Percentiles rank a stretch among this genome's conserved stretches.
Evolutionary conservation across 2,888 invertebrate species (phyloP).

Genomic region (Platypus cylindrus): DNA sequence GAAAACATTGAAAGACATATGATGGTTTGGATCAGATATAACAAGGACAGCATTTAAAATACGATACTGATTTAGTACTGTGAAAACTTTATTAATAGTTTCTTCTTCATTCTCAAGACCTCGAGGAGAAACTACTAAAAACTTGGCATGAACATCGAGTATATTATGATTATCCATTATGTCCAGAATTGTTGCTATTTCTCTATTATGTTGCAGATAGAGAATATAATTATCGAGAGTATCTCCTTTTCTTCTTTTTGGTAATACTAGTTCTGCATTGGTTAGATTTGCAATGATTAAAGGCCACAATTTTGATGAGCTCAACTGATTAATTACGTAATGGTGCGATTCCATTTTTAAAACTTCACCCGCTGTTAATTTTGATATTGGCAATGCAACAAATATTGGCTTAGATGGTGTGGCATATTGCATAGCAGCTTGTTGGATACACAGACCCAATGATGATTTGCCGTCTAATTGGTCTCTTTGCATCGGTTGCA

Average conservation of each 20-base stretch:
- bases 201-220: conserved; percentile 15
- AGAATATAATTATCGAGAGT: conserved; percentile 16
- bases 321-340: conserved; percentile 4
- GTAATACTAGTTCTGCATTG: not conserved
- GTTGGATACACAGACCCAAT: too few relatives aligned
- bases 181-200: conserved; percentile 11
- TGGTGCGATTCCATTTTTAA: not conserved
- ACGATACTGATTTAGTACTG: conserved; percentile 15
- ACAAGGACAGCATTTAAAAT: conserved; percentile 23
- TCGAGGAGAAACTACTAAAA: conserved; percentile 20
- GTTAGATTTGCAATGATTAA: conserved; percentile 7
- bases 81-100: conserved; percentile 17
- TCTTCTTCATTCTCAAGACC: conserved; percentile 13
- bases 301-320: conserved; percentile 7
- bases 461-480: too few relatives aligned
- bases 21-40: conserved; percentile 15
- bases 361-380: conserved; percentile 4
- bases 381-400: conserved; percentile 10
- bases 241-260: conserved; percentile 2
- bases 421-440: too few relatives aligned
- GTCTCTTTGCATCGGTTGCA: too few relatives aligned
- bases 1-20: conserved; percentile 19
- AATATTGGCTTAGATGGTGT: conserved; percentile 9
- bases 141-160: conserved; percentile 20
- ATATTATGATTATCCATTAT: conserved; percentile 7